Conservation (phyloP, 2,113 vertebrate species). For the Catharus bicknelli region DNA sequence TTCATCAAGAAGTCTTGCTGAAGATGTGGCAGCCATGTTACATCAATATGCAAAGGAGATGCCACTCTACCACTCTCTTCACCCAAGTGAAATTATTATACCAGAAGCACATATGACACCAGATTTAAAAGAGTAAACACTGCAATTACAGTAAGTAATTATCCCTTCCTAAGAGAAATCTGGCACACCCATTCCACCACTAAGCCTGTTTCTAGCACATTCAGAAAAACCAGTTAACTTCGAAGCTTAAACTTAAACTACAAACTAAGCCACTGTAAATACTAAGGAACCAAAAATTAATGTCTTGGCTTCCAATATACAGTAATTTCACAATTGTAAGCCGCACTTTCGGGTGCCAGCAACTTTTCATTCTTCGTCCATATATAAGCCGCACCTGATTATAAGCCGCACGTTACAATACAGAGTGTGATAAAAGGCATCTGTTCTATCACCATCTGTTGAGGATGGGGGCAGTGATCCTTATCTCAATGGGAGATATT, state of each 20-base stretch:
- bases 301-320: background rate
- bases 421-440: too few relatives aligned
- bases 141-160: background rate
- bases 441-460: too few relatives aligned
- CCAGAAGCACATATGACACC: background rate
- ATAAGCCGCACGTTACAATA: too few relatives aligned
- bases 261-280: background rate
- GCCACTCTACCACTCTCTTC: background rate
- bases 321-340: too few relatives aligned
- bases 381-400: too few relatives aligned
- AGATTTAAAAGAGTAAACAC: rapidly evolving
- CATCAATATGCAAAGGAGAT: background rate
- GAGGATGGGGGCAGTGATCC: too few relatives aligned
- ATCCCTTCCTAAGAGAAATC: background rate
- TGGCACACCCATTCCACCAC: background rate
- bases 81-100: background rate
- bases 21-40: background rate
- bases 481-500: too few relatives aligned
- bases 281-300: background rate
- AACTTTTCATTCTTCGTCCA: too few relatives aligned
- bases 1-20: background rate
- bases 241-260: background rate
- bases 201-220: rapidly evolving
- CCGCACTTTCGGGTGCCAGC: too few relatives aligned
- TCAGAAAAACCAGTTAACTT: background rate